Conservation (phyloP, 1,140 invertebrate species). For the Calliphora vicina region DNA sequence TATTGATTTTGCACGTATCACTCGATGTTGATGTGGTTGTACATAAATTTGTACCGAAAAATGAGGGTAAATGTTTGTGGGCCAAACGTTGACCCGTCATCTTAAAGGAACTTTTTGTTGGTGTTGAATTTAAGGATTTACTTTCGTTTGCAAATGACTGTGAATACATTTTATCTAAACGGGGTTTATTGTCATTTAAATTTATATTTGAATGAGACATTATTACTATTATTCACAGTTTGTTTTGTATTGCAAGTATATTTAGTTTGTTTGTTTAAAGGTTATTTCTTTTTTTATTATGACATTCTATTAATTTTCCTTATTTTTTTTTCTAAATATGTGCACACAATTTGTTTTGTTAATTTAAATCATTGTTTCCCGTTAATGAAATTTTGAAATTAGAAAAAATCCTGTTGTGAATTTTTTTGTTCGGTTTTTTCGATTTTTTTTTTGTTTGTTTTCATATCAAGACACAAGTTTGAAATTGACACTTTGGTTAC, state of each 20-base stretch:
- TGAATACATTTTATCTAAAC: constrained; percentile 7
- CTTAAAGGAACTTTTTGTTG: neutral
- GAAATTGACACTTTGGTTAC: constrained; percentile 33
- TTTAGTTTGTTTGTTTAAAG: too few species aligned
- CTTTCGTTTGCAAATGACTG: constrained; percentile 10
- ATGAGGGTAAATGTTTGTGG: neutral
- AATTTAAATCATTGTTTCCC: too few species aligned
- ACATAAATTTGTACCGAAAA: neutral
- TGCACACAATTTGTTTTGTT: too few species aligned
- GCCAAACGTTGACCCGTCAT: neutral
- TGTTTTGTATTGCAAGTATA: neutral
- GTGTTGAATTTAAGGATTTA: constrained; percentile 5
- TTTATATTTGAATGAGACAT: neutral
- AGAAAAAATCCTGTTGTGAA: neutral
- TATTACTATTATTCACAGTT: too few species aligned
- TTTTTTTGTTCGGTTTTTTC: neutral
- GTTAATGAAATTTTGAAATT: neutral
- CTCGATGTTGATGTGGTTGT: neutral
- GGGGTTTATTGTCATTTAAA: neutral
- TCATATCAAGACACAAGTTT: neutral
- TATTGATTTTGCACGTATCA: constrained; percentile 20
- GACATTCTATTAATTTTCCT: neutral
- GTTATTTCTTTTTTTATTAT: too few species aligned
- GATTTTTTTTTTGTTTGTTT: neutral
- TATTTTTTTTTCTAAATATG: neutral